These are phyloP conservation scores for Meteorus sp. DNA, from an alignment of 1,140 invertebrate genomes.

Conservation along the genomic window DNA sequence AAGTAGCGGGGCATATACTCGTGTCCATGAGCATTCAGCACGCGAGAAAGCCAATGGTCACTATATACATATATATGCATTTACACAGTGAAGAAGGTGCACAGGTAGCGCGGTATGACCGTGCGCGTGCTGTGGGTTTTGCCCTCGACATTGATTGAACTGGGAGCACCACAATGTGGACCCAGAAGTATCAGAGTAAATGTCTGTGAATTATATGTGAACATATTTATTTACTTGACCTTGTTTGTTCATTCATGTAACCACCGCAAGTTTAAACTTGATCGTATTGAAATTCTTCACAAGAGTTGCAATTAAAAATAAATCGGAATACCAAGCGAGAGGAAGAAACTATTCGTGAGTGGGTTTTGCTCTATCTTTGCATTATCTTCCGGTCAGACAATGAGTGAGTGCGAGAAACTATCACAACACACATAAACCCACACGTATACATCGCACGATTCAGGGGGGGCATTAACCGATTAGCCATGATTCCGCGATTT, in stretches of 20 bases:
- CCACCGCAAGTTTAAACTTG: too few relatives aligned
- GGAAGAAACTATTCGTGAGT: too few relatives aligned
- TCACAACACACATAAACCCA: background rate
- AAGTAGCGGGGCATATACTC: conserved; percentile 25
- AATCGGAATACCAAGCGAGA: conserved; percentile 5
- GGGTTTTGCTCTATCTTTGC: background rate
- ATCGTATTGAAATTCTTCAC: conserved; percentile 8
- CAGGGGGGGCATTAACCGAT: conserved; percentile 24
- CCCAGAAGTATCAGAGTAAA: conserved; percentile 6
- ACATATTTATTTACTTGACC: too few relatives aligned
- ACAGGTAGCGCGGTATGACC: background rate
- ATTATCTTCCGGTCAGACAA: background rate
- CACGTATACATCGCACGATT: too few relatives aligned
- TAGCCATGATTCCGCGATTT: conserved; percentile 22
- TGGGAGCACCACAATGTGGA: conserved; percentile 2
- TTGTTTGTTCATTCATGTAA: too few relatives aligned
- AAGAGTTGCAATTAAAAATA: conserved; percentile 12
- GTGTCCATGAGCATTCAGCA: conserved; percentile 13
- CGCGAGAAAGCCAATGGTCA: background rate
- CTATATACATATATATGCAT: background rate
- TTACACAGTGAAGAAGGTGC: background rate
- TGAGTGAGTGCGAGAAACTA: background rate
- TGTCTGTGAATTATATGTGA: conserved; percentile 15
- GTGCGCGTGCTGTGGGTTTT: too few relatives aligned
- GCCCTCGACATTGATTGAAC: conserved; percentile 17